Conservation (phyloP, 2,113 vertebrate species). For the Copsychus sechellarum region DNA sequence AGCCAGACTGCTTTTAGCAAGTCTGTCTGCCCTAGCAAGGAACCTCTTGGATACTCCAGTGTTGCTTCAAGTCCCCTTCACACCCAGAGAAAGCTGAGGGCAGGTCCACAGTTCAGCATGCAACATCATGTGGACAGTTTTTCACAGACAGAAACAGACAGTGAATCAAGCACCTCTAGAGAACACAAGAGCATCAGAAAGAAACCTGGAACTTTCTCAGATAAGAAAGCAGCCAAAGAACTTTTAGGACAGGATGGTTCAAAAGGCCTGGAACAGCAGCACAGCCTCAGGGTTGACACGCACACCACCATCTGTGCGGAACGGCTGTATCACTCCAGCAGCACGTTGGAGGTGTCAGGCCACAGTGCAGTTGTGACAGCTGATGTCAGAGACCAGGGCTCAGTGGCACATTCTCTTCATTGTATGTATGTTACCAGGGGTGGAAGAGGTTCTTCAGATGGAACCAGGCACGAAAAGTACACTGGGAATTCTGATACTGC, state of each 20-base stretch:
- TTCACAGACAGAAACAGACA: slow-evolving; percentile 62
- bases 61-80: background rate
- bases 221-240: slow-evolving; percentile 1
- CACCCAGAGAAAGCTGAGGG: slow-evolving; percentile 14
- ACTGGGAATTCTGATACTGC: background rate
- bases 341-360: slow-evolving; percentile 51
- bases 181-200: background rate
- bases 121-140: slow-evolving; percentile 7
- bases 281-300: background rate
- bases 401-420: background rate
- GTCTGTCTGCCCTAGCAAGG: background rate
- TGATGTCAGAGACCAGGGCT: background rate
- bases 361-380: background rate
- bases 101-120: background rate
- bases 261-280: background rate
- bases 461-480: background rate
- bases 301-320: slow-evolving; percentile 34
- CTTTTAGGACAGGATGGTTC: background rate
- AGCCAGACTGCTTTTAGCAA: slow-evolving; percentile 42
- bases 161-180: slow-evolving; percentile 3
- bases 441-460: background rate
- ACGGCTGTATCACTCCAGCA: slow-evolving; percentile 58
- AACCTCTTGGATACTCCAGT: background rate
- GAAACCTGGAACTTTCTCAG: background rate
- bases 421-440: background rate